Evolutionary conservation across 2,113 vertebrate species (phyloP), one percentile per base, ranked within the genome.

Genomic region (Nerophis lumbriciformis): DNA sequence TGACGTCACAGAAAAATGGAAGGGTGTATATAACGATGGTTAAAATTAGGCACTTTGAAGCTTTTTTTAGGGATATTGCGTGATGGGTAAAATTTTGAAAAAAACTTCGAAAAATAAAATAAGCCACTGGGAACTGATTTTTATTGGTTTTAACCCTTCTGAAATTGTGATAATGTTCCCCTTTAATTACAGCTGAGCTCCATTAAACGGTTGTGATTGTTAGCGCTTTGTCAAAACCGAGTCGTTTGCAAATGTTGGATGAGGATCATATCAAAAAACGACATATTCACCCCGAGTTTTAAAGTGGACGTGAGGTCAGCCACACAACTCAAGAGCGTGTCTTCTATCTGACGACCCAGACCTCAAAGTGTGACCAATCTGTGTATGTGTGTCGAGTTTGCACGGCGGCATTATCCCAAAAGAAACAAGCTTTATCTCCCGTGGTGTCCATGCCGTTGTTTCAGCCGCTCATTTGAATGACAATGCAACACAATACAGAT

Each of bases 381-480:
- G 35, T 60, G 74, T 60, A 21, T 60, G 74, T 70, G 77, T 79
- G 78, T 70, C 12, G 71, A 76, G 79, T 64, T 16, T 45, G 66
- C 76, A 80, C 75, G 73, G 80, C 68, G 9, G 81, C 83, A 87
- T 88, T 86, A 88, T 83, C 71, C 60, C 60, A 62, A 44, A 45
- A 77, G 71, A 79, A 82, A 82, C 72, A 79, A 75, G 67, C 79
- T 51, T 59, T 70, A 57, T 72, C 76, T 81, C 67, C 69, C 13
- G 37, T 66, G 69, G 63, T 73, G 65, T 78, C 69, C 78, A 76
- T 80, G 71, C 82, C 74, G 77, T 84, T 81, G 83, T 88, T 83
- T 87, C 82, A 82, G 71, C 61, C 60, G 3, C 66, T 80, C 81
- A 88, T 88, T 88, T 83, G 81, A 87, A 88, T 88, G 80, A 88